Evolutionary conservation across 35 echinoderm and acorn worm species (phyloP), one percentile per base, ranked within the genome.

Genomic region (Lytechinus pictus): DNA sequence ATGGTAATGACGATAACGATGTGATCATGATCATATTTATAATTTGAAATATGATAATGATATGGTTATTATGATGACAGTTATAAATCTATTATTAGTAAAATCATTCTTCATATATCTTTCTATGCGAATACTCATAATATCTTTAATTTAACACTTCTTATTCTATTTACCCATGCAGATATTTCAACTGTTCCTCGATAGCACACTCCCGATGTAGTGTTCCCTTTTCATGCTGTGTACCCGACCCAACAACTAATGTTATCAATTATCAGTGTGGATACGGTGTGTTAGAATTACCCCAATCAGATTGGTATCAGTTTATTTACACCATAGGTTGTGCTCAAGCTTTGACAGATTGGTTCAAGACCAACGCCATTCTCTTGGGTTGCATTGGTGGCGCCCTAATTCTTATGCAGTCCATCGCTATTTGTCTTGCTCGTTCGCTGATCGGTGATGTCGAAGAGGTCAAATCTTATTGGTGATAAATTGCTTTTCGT

Each of bases 231-330:
- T 99, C 98, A 1, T 99, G 98, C 86, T 99, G 98, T 86, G 53
- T 86, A 8, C 94, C 95, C 33, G 91, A 96, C 12, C 96, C 94
- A 4, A 94, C 94, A 16, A 92, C 92, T n/a, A 55, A 21, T 2
- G 97, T 99, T 1, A 90, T 96, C 55, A 99, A 99, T 94, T 99
- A 99, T 87, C 98, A 99, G 61, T 99, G 98, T 52, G 98, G 98
- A 8, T 99, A 96, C 54, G 86, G 94, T 6, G 98, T 97, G 7
- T 94, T 97, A 8, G 16, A 19, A 4, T 8, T 89, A 91, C 92
- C 92, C 6, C 55, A 27, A 2, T 71, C 94, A 21, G 53, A 92
- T 14, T 95, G 86, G 94, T 87, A 52, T 21, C 10, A 86, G 21
- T 27, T 94, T 12, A 97, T 99, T 33, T 97, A 94, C 66, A 98